phyloP scores from a whole-genome alignment of 2,797 vertebrate genomes.

The Argyrosomus regius region DNA sequence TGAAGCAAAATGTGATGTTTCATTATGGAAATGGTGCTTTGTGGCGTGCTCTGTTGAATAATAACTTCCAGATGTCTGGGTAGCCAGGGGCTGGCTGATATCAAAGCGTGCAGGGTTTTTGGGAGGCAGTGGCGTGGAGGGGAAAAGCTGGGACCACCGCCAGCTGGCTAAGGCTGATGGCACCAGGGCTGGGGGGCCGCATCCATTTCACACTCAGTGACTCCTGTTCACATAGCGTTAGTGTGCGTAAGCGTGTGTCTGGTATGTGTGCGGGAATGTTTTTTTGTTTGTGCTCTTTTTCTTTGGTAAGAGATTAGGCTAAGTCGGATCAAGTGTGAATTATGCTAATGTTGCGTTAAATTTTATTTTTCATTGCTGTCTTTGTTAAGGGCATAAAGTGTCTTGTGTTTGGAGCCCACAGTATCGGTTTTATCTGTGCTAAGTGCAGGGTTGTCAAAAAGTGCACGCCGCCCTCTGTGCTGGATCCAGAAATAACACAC shows the following conservation, averaged over 20 bases:
- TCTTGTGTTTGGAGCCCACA: slow-evolving; percentile 19
- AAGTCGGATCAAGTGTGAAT: slow-evolving; percentile 64
- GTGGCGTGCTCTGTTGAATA: slow-evolving; percentile 83
- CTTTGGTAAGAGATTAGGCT: slow-evolving; percentile 52
- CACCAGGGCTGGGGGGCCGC: slow-evolving; percentile 78
- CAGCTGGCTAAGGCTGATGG: slow-evolving; percentile 82
- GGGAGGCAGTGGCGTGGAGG: slow-evolving; percentile 74
- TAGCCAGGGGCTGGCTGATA: slow-evolving; percentile 84
- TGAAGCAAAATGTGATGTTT: slow-evolving; percentile 82
- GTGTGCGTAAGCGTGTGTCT: slow-evolving; percentile 58
- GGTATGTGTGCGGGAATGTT: slow-evolving; percentile 52
- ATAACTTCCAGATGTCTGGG: slow-evolving; percentile 88
- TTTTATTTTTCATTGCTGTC: slow-evolving; percentile 43
- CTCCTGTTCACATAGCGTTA: slow-evolving; percentile 76
- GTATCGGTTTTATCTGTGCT: slow-evolving; percentile 27
- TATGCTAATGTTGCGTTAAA: slow-evolving; percentile 53
- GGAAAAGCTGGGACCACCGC: slow-evolving; percentile 76
- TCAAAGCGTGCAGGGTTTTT: slow-evolving; percentile 83
- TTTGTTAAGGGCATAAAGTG: slow-evolving; percentile 35
- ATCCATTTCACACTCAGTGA: slow-evolving; percentile 87
- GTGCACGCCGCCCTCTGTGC: slow-evolving; percentile 18
- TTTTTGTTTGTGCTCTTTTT: slow-evolving; percentile 31
- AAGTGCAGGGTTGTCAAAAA: slow-evolving; percentile 13
- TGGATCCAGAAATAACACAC: slow-evolving; percentile 33
- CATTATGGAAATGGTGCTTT: slow-evolving; percentile 83